These are phyloP conservation scores for Otus sunia DNA, from an alignment of 2,113 vertebrate species.

Conservation along the genomic window DNA sequence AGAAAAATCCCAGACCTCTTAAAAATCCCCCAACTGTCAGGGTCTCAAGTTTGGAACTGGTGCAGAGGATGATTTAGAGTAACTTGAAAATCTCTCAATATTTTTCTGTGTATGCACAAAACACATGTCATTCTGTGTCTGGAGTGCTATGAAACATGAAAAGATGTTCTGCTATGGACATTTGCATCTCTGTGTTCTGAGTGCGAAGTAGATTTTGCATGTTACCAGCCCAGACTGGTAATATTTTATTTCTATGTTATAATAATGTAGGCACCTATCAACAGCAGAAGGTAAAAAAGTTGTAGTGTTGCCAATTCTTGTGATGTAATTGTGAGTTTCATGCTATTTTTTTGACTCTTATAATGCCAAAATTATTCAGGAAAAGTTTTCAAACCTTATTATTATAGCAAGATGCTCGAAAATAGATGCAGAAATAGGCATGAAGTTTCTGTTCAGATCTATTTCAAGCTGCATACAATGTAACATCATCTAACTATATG, in stretches of 20 bases:
- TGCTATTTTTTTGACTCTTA: not conserved
- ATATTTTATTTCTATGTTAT: not conserved
- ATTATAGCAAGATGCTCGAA: not conserved
- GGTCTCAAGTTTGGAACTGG: not conserved
- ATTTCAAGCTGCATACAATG: not conserved
- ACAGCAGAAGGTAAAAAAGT: not conserved
- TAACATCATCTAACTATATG: not conserved
- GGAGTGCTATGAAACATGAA: not conserved
- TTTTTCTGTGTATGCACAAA: not conserved
- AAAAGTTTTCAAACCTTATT: not conserved
- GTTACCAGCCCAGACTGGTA: not conserved
- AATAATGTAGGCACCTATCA: not conserved
- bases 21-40: not conserved
- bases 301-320: not conserved
- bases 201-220: rapidly evolving
- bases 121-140: not conserved
- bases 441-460: not conserved
- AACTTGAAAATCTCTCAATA: not conserved
- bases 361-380: not conserved
- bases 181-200: not conserved
- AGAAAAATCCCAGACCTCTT: not conserved
- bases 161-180: rapidly evolving
- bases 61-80: not conserved
- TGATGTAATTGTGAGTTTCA: not conserved
- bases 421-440: not conserved